Evolutionary conservation across 2,888 invertebrate species (phyloP), one percentile per base, ranked within the genome.

Genomic region (Cosmopolites sordidus): DNA sequence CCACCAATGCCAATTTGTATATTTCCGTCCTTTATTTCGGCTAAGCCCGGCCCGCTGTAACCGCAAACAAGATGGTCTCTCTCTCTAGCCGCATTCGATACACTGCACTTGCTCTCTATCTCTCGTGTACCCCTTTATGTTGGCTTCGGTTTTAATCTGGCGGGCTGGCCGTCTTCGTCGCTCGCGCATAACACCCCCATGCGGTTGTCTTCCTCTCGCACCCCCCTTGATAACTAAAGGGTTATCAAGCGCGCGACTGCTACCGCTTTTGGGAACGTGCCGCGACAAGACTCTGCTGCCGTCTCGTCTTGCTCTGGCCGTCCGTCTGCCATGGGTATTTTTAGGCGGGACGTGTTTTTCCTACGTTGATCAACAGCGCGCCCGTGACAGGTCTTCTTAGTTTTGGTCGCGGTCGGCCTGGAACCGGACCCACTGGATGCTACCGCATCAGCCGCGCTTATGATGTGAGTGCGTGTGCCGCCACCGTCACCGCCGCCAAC

Each of bases 41-140:
- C 79, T 78, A 80, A 77, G 81, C 82, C 82, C 82, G 77, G 79
- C 82, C 82, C 81, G 79, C 79, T 76, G 75, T 76, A 79, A 82
- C 83, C 83, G 78, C 83, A 82, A 80, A 80, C 78, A 77, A 79
- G 76, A 76, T 77, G 76, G 74, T 79, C 78, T 79, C 78, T 76
- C 78, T 73, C 74, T 72, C 74, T 30, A 76, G 72, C 75, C 54
- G 52, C 71, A 58, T 51, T 54, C 51, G 51, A 51, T 51, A 73
- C 73, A 74, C 74, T 71, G 73, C 73, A 71, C 73, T 75, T 72
- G 73, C 72, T 68, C 73, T 68, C 64, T 63, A 66, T 71, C 68
- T 62, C 65, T 64, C 69, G 63, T 67, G 66, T 69, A 71, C 71
- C 73, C 72, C 72, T 74, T 71, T 71, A 67, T 69, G 69, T 70